Base-by-base conservation (phyloP, 2,888 invertebrate species). In the Aspidiotus rigidus region DNA sequence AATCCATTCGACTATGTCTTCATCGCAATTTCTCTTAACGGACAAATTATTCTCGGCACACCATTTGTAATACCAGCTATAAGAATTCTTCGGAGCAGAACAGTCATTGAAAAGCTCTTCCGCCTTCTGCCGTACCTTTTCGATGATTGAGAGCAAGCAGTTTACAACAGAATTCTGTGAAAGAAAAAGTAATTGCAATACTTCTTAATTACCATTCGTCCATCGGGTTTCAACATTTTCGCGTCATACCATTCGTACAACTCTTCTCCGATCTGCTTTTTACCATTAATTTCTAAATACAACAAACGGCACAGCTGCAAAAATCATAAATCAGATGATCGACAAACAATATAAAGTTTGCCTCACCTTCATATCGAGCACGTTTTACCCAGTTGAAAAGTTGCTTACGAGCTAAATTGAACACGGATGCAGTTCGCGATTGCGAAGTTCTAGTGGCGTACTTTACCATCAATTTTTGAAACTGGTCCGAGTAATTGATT, bases 41-140 rank as follows among this genome's bases (percentile, higher is more conserved):
- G 15, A 40, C 15, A 64, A 55, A 15, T 55, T 64, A 7, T 54
- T 28, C 13, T 39, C 55, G 15, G 55, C 55, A 39, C 64, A 64
- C 64, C 64, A 64, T n/a, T 64, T 64, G 15, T 64, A 64, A 41
- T 64, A 64, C 64, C 64, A 64, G 17, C 54, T 64, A 13, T 16
- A 55, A 8, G 64, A 64, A 17, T 39, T 55, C 10, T 11, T 53
- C 15, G 39, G 15, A 15, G 53, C 41, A 3, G 64, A 5, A 40
- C 28, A 40, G 39, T 55, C 64, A 49, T 53, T 53, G 49, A 39
- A 55, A n/a, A 64, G 13, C 10, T 53, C 40, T 40, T 40, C 55
- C n/a, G 64, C 64, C 40, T 53, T 64, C 55, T 55, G 40, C 10
- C 64, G 64, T 55, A 64, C 55, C 64, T 64, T n/a, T 55, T 28